Percentiles rank a stretch among this genome's conserved stretches.
phyloP scores from a whole-genome alignment of 2,888 invertebrate species.

The Liodrosophila aerea region DNA sequence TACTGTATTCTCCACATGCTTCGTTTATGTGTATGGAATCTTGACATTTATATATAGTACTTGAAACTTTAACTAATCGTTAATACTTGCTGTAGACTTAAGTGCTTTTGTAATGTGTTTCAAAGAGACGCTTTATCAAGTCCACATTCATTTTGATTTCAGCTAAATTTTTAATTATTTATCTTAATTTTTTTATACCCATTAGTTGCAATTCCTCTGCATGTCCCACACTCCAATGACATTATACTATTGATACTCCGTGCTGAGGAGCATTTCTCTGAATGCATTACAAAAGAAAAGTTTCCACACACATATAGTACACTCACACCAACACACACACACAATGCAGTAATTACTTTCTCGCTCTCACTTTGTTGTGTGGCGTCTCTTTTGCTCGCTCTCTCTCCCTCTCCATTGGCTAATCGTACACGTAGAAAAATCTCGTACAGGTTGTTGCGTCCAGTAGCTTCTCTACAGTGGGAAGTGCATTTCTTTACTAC shows the following conservation, averaged over 20 bases:
- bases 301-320: slow-evolving; percentile 14
- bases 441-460: not conserved
- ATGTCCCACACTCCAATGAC: slow-evolving; percentile 21
- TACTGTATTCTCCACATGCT: slow-evolving; percentile 34
- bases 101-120: slow-evolving; percentile 68
- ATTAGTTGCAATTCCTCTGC: slow-evolving; percentile 18
- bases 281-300: slow-evolving; percentile 55
- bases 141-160: slow-evolving; percentile 31
- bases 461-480: slow-evolving; percentile 46
- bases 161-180: slow-evolving; percentile 40
- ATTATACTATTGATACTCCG: not conserved
- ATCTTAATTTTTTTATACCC: slow-evolving; percentile 22
- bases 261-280: slow-evolving; percentile 43
- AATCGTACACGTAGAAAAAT: slow-evolving; percentile 13
- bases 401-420: slow-evolving; percentile 22
- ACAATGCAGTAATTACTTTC: slow-evolving; percentile 50
- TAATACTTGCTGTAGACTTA: slow-evolving; percentile 25
- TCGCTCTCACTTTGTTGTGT: slow-evolving; percentile 7
- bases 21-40: slow-evolving; percentile 49
- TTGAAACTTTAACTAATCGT: too few species aligned
- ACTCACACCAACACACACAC: too few species aligned
- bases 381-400: slow-evolving; percentile 8
- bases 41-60: too few species aligned
- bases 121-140: slow-evolving; percentile 56
- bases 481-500: slow-evolving; percentile 47